Evolutionary conservation across 2,797 vertebrate genomes (phyloP).

Genomic region (Adelosebastes latens): DNA sequence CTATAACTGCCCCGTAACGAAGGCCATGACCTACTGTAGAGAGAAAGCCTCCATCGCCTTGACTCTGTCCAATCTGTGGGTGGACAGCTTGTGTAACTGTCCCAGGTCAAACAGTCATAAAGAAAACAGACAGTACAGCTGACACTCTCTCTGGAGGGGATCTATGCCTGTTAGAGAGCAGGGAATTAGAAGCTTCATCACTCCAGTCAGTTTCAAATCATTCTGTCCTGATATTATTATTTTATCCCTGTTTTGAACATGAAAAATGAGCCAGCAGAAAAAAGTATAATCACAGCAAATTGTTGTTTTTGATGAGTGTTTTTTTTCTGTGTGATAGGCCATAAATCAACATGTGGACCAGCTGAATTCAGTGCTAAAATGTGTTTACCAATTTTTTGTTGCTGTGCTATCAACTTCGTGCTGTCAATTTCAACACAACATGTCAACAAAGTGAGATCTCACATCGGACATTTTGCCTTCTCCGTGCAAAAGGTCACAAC

Average conservation of each 20-base stretch:
- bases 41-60: not conserved
- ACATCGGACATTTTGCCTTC: not conserved
- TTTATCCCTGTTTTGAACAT: not conserved
- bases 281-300: conserved; percentile 27
- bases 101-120: conserved; percentile 33
- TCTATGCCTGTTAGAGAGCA: conserved; percentile 33
- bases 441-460: conserved; percentile 17
- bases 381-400: conserved; percentile 49
- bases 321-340: not conserved
- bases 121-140: conserved; percentile 22
- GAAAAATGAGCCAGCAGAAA: conserved; percentile 8
- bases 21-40: conserved; percentile 10
- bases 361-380: conserved; percentile 34
- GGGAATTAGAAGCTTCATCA: conserved; percentile 42
- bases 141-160: conserved; percentile 26
- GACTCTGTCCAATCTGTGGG: not conserved
- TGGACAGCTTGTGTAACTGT: conserved; percentile 2
- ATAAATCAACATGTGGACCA: conserved; percentile 45
- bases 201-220: conserved; percentile 10
- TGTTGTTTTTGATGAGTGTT: conserved; percentile 17
- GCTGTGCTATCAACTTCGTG: conserved; percentile 17
- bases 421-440: conserved; percentile 10
- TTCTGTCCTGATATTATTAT: conserved; percentile 12
- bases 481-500: conserved; percentile 33
- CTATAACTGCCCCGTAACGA: not conserved